Percentiles rank a stretch among this genome's conserved stretches.
These are phyloP conservation scores for Hydropsyche betteni DNA, from an alignment of 2,888 invertebrate species.

Conservation along the genomic window DNA sequence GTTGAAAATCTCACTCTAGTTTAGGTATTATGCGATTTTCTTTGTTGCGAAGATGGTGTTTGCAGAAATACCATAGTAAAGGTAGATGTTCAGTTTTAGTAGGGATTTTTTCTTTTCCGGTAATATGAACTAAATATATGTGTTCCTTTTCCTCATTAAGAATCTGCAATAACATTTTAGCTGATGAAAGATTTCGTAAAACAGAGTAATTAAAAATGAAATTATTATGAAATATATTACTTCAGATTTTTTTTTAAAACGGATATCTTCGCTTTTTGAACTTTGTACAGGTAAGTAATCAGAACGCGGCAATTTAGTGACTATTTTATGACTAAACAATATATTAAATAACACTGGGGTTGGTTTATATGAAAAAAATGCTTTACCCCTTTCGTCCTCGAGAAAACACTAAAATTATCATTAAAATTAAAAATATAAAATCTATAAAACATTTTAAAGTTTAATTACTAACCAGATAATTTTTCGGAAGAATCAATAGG, in stretches of 20 bases:
- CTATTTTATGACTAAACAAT: constrained; percentile 71
- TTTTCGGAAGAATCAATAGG: constrained; percentile 68
- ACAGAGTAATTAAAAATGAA: too few relatives aligned
- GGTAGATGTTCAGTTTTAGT: constrained; percentile 68
- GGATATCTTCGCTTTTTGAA: too few relatives aligned
- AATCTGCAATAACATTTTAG: constrained; percentile 53
- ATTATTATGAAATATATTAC: neutral
- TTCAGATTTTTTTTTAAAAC: neutral
- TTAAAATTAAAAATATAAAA: constrained; percentile 26
- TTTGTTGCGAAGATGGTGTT: constrained; percentile 70
- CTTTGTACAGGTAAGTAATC: constrained; percentile 68
- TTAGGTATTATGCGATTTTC: constrained; percentile 72
- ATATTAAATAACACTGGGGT: constrained; percentile 73
- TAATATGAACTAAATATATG: constrained; percentile 73
- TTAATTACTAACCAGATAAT: constrained; percentile 68
- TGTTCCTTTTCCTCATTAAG: constrained; percentile 62
- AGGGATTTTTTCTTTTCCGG: constrained; percentile 68
- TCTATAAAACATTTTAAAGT: neutral
- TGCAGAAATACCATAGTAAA: constrained; percentile 75
- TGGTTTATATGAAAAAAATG: constrained; percentile 65
- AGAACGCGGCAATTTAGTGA: constrained; percentile 70
- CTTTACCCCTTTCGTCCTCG: constrained; percentile 63
- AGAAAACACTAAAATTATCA: constrained; percentile 61
- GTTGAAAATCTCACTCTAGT: constrained; percentile 71
- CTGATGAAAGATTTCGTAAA: too few relatives aligned